Percentiles rank a stretch among this genome's conserved stretches.
Evolutionary conservation across 2,888 invertebrate species (phyloP).

Genomic region (Caradrina kadenii): DNA sequence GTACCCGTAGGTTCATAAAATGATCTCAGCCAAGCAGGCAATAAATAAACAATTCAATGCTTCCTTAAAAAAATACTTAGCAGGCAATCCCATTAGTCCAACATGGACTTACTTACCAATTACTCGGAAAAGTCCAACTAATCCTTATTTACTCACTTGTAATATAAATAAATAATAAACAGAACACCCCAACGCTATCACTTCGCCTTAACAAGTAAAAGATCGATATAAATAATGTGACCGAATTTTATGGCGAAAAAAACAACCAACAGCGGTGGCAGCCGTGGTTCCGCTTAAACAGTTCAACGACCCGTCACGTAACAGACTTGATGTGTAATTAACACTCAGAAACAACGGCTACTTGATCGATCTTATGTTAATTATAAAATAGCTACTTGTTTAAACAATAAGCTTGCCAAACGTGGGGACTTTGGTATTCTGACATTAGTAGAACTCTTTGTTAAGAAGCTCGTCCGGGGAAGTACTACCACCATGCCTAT

Average conservation of each 20-base stretch:
- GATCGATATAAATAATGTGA: constrained; percentile 59
- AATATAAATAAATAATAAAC: background rate
- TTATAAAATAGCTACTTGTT: constrained; percentile 15
- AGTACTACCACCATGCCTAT: no score
- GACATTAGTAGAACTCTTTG: no score
- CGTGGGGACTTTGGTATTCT: no score
- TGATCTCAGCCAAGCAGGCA: no score
- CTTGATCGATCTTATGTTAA: constrained; percentile 14
- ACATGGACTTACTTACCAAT: no score
- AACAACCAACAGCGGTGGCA: constrained; percentile 13
- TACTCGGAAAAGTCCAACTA: no score
- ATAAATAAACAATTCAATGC: no score
- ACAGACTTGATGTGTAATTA: constrained; percentile 44
- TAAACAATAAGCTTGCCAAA: background rate
- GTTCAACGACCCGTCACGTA: constrained; percentile 42
- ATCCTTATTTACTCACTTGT: no score
- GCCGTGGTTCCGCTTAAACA: constrained; percentile 49
- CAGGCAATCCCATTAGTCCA: no score
- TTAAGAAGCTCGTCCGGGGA: no score
- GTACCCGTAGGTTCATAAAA: no score
- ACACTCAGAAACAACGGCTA: constrained; percentile 14
- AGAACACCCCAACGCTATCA: background rate
- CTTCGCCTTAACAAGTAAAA: constrained; percentile 65
- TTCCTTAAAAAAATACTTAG: no score
- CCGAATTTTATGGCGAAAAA: constrained; percentile 48